Evolutionary conservation across 2,888 invertebrate genomes (phyloP), one percentile per base, ranked within the genome.

Genomic region (Pediacus dermestoides): DNA sequence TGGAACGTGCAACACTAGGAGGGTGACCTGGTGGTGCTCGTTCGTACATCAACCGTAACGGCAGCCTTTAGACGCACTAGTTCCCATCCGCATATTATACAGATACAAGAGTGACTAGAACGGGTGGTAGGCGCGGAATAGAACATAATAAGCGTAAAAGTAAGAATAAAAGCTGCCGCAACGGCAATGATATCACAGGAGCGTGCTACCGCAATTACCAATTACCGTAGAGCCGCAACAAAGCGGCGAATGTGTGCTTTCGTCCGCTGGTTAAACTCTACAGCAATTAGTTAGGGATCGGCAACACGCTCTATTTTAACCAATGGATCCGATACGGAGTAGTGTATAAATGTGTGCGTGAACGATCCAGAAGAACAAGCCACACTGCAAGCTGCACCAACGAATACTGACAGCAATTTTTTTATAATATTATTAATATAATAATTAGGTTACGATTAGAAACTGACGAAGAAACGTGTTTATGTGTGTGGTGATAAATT

Each of bases 301-400:
- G 44, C 41, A 37, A 31, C 23, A 39, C 16, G 44, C 42, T 49
- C 46, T 38, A 25, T 33, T 26, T 26, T 43, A 53, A 47, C 49
- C 50, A 55, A 56, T 58, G 57, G 61, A 61, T 68, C 67, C 68
- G 67, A 68, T 70, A 68, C 66, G 68, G 68, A 68, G 66, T 67
- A 65, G 62, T 65, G 63, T 66, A 64, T 63, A 61, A 64, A 63
- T 64, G 66, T 68, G 67, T 68, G 67, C 66, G 65, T 63, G 59
- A 61, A 66, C 64, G 55, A 61, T 58, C 61, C 58, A 57, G 52
- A 48, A 47, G 49, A 44, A 50, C 47, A 51, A 52, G 50, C 49
- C 47, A 46, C 46, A 42, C 37, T 44, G 37, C 44, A 40, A 42
- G 39, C 32, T 28, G 36, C 42, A 42, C 30, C 39, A 37, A 39